Percentiles rank a stretch among this genome's conserved stretches.
phyloP scores from a whole-genome alignment of 2,113 vertebrate species.

The Tetrao urogallus region DNA sequence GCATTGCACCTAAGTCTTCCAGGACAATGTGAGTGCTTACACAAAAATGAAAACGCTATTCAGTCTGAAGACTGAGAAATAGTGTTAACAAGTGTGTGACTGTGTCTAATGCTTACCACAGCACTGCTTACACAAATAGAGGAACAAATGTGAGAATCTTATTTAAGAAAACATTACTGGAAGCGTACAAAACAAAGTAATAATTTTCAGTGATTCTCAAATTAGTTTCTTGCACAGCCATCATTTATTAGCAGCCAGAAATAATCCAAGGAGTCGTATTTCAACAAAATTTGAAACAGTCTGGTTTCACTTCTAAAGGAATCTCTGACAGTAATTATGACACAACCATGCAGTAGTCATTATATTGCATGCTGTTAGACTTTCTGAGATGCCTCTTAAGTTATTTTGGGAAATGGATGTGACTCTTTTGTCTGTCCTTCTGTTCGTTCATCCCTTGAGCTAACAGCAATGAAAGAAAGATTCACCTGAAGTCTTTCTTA shows the following conservation, averaged over 20 bases:
- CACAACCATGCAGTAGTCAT: not conserved
- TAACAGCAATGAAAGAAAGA: slow-evolving; percentile 30
- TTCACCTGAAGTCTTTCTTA: slow-evolving; percentile 44
- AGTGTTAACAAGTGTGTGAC: not conserved
- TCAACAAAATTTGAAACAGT: slow-evolving; percentile 9
- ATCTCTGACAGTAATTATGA: not conserved
- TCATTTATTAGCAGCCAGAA: slow-evolving; percentile 22
- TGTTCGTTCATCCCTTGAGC: not conserved
- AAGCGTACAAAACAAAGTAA: not conserved
- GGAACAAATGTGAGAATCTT: not conserved
- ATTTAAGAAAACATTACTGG: slow-evolving; percentile 33
- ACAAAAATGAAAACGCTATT: not conserved
- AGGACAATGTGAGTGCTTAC: not conserved
- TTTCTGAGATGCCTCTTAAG: not conserved
- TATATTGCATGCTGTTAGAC: not conserved
- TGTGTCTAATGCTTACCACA: not conserved
- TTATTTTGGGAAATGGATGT: not conserved
- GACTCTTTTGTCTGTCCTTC: not conserved
- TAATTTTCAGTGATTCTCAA: not conserved
- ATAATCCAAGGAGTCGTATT: not conserved
- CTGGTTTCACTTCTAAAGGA: slow-evolving; percentile 21
- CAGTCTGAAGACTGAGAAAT: not conserved
- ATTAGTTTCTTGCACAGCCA: slow-evolving; percentile 17
- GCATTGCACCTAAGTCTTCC: not conserved
- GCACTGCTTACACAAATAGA: not conserved